phyloP scores from a whole-genome alignment of 2,797 vertebrate species.

The Chelidonichthys spinosus region DNA sequence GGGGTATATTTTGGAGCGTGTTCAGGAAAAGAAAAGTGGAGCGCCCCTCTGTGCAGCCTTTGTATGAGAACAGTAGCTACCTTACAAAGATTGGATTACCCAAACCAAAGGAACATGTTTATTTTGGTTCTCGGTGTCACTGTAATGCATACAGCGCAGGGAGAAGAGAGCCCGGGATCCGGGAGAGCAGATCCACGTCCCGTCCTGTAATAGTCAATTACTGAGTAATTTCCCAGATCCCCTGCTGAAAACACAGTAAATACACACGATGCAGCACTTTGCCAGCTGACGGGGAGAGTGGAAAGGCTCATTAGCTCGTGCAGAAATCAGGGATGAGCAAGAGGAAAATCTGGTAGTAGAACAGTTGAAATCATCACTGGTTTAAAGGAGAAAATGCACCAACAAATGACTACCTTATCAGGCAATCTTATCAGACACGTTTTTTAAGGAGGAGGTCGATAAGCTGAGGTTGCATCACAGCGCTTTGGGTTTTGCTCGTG shows the following conservation, averaged over 20 bases:
- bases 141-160: slow-evolving; percentile 69
- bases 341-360: slow-evolving; percentile 29
- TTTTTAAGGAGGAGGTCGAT: slow-evolving; percentile 57
- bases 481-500: slow-evolving; percentile 44
- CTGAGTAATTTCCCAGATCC: slow-evolving; percentile 56
- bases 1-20: slow-evolving; percentile 81
- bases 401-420: slow-evolving; percentile 46
- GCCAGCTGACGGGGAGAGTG: slow-evolving; percentile 19
- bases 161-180: slow-evolving; percentile 31
- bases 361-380: slow-evolving; percentile 34
- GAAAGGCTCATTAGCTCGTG: slow-evolving; percentile 13
- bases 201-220: slow-evolving; percentile 62
- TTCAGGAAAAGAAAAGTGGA: slow-evolving; percentile 84
- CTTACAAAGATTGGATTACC: slow-evolving; percentile 77
- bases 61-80: slow-evolving; percentile 80
- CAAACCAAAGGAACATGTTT: slow-evolving; percentile 69
- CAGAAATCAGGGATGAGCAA: slow-evolving; percentile 30
- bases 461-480: slow-evolving; percentile 58
- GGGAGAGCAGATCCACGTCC: slow-evolving; percentile 47
- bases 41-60: slow-evolving; percentile 72
- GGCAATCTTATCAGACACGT: slow-evolving; percentile 61
- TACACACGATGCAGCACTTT: slow-evolving; percentile 17
- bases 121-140: slow-evolving; percentile 74
- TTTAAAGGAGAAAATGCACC: slow-evolving; percentile 48
- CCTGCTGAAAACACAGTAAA: slow-evolving; percentile 31